Evolutionary conservation across 2,113 vertebrate genomes (phyloP).

Genomic region (Tychaedon coryphoeus): DNA sequence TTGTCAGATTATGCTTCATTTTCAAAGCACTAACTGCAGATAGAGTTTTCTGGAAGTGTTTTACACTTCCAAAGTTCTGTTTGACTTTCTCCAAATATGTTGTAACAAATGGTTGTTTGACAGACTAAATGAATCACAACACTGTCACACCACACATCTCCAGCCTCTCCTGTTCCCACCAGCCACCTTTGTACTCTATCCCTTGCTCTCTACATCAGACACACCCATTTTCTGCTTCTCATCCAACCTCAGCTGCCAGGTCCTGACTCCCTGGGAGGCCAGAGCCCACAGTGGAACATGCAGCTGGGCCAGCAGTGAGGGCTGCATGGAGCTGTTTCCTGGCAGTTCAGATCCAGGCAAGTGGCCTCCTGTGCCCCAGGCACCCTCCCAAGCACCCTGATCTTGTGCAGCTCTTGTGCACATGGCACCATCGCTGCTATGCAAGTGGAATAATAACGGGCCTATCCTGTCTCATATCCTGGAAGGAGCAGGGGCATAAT

Average conservation of each 20-base stretch:
- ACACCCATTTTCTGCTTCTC: not conserved
- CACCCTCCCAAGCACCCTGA: not conserved
- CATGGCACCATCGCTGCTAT: not conserved
- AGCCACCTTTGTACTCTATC: not conserved
- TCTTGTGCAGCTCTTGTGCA: not conserved
- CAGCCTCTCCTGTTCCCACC: not conserved
- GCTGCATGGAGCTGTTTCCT: not conserved
- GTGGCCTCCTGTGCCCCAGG: not conserved
- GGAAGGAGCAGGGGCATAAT: not conserved
- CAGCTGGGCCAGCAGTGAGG: not conserved
- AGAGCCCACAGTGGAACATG: not conserved
- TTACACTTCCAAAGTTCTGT: not conserved
- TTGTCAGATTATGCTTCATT: not conserved
- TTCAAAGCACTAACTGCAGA: constrained; percentile 6
- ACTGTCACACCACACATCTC: not conserved
- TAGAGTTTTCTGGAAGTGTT: constrained; percentile 26
- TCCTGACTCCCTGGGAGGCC: not conserved
- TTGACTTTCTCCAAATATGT: not conserved
- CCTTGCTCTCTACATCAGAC: not conserved
- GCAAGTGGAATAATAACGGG: not conserved
- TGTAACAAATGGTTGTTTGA: not conserved
- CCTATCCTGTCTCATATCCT: not conserved
- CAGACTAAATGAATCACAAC: not conserved
- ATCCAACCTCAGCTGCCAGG: accelerated
- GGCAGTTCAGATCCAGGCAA: not conserved